Evolutionary conservation across 2,113 vertebrate species (phyloP).

Genomic region (Coptodon bakossiorum): DNA sequence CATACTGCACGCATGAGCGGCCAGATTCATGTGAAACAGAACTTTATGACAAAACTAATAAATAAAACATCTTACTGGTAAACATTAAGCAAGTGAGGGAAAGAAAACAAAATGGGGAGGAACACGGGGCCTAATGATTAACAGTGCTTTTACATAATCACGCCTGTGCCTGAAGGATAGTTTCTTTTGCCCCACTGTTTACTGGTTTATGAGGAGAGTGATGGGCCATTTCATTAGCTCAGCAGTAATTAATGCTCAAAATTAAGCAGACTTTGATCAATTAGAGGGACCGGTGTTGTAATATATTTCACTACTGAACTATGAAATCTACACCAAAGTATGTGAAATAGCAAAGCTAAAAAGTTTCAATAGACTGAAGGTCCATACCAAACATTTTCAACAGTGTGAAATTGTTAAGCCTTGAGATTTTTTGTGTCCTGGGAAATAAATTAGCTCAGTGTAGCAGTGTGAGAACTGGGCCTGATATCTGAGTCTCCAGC

Average conservation of each 20-base stretch:
- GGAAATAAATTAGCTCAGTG: conserved; percentile 17
- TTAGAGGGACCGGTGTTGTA: conserved; percentile 12
- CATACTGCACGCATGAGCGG: conserved; percentile 82
- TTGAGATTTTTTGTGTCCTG: neutral
- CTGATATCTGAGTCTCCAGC: conserved; percentile 5
- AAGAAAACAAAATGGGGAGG: conserved; percentile 34
- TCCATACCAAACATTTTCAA: neutral
- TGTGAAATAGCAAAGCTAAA: neutral
- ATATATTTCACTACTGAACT: conserved; percentile 27
- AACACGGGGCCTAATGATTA: conserved; percentile 47
- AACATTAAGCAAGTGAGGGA: conserved; percentile 68
- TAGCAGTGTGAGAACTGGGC: neutral
- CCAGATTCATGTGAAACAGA: conserved; percentile 76
- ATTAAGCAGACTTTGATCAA: conserved; percentile 57
- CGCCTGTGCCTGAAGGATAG: conserved; percentile 47
- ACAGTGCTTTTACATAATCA: conserved; percentile 51
- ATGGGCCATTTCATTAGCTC: conserved; percentile 65
- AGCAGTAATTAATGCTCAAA: conserved; percentile 59
- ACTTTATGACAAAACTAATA: conserved; percentile 80
- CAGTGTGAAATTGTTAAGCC: neutral
- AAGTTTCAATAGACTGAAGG: neutral
- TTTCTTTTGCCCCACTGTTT: conserved; percentile 58
- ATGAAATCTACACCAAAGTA: neutral
- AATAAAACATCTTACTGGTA: conserved; percentile 80
- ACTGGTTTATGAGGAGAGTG: conserved; percentile 59